Evolutionary conservation across 1,140 invertebrate genomes (phyloP).

Genomic region (Cardiocondyla obscurior): DNA sequence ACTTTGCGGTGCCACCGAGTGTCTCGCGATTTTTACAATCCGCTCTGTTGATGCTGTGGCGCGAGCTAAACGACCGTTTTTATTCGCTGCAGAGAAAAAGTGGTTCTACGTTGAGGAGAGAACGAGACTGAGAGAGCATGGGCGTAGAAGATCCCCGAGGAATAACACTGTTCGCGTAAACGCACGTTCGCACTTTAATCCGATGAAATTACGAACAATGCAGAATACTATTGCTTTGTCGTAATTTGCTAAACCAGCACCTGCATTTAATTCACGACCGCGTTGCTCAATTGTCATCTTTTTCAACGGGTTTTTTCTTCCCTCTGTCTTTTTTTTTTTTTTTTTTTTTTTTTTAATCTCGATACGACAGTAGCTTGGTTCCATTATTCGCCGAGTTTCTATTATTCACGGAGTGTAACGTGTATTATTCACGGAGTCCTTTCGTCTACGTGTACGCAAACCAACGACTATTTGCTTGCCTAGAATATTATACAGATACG

Average conservation of each 20-base stretch:
- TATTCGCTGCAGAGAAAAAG: constrained; percentile 42
- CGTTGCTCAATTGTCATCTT: background rate
- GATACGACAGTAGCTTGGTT: background rate
- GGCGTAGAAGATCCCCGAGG: background rate
- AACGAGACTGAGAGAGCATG: constrained; percentile 20
- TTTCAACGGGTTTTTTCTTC: too few species aligned
- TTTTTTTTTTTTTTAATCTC: background rate
- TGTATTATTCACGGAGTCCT: background rate
- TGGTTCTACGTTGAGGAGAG: background rate
- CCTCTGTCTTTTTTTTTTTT: too few species aligned
- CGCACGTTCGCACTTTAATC: constrained; percentile 28
- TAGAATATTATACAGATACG: background rate
- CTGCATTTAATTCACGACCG: background rate
- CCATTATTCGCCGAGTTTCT: background rate
- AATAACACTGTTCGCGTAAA: constrained; percentile 7
- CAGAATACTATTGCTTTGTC: background rate
- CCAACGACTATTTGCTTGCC: background rate
- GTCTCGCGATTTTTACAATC: constrained; percentile 44
- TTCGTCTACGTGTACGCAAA: background rate
- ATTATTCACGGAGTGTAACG: background rate
- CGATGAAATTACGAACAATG: background rate
- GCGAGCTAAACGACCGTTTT: constrained; percentile 55
- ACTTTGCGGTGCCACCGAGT: background rate
- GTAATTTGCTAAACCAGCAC: background rate
- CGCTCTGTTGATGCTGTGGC: background rate